Percentiles rank a stretch among this genome's conserved stretches.
phyloP scores from a whole-genome alignment of 1,140 invertebrate species.

The Plectus sambesii region DNA sequence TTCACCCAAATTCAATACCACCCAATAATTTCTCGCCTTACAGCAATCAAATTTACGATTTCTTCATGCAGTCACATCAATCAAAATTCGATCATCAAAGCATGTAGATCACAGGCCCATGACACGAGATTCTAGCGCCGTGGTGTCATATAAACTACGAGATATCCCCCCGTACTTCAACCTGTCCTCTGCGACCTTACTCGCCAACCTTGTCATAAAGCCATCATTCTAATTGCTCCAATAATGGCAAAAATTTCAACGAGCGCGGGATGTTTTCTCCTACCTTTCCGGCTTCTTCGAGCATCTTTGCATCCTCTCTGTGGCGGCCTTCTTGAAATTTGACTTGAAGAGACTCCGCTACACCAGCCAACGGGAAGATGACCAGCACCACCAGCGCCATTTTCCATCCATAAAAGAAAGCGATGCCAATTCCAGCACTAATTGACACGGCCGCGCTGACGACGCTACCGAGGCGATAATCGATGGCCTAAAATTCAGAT shows the following conservation, averaged over 20 bases:
- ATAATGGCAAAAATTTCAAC: too few species aligned
- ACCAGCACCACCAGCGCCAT: slow-evolving; percentile 39
- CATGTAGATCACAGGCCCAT: too few species aligned
- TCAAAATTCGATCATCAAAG: too few species aligned
- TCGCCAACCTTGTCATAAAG: too few species aligned
- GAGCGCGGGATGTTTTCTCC: background rate
- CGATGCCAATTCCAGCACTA: slow-evolving; percentile 39
- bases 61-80: too few species aligned
- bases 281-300: slow-evolving; percentile 50
- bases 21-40: too few species aligned
- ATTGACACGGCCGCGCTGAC: slow-evolving; percentile 47
- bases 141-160: too few species aligned
- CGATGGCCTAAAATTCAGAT: slow-evolving; percentile 45
- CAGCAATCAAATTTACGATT: slow-evolving; percentile 44
- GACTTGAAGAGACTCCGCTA: slow-evolving; percentile 33
- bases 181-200: too few species aligned
- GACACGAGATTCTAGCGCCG: too few species aligned
- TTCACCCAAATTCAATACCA: too few species aligned
- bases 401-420: slow-evolving; percentile 46
- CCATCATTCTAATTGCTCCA: too few species aligned
- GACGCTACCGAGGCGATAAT: slow-evolving; percentile 44
- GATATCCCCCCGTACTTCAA: too few species aligned
- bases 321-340: slow-evolving; percentile 28
- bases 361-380: slow-evolving; percentile 44
- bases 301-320: slow-evolving; percentile 44